A percentile compares a stretch with the other conserved stretches of the same genome.
Conservation (phyloP, 2,888 invertebrate genomes). For the Drosophila melanosoma region DNA sequence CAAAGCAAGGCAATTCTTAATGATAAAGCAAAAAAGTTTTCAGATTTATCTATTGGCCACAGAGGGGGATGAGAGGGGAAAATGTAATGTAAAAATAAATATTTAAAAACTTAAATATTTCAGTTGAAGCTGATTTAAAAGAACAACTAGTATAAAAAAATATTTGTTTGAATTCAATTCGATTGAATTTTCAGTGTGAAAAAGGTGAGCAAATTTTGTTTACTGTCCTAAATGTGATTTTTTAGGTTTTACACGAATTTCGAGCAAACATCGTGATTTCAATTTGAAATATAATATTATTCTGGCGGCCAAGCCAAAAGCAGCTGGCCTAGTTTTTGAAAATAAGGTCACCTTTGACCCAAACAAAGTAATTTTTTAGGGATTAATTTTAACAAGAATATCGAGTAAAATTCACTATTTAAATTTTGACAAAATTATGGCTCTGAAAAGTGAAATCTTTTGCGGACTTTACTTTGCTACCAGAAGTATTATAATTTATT, state of each 20-base stretch:
- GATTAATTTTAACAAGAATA: no score
- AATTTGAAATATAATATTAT: background rate
- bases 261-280: background rate
- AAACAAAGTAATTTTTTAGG: no score
- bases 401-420: no score
- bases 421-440: no score
- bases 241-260: background rate
- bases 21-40: background rate
- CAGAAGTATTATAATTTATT: background rate
- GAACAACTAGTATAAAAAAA: background rate
- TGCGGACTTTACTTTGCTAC: background rate
- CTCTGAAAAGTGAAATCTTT: background rate
- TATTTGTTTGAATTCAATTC: background rate
- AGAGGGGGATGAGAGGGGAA: background rate
- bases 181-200: background rate
- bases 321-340: background rate
- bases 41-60: background rate
- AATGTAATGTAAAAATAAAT: background rate
- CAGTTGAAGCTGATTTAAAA: background rate
- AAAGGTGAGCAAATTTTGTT: background rate
- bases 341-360: background rate
- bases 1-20: no score
- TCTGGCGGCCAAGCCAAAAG: background rate
- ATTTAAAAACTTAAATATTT: background rate
- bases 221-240: background rate